Evolutionary conservation across 2,888 invertebrate species (phyloP).

Genomic region (Agrilus biguttatus): DNA sequence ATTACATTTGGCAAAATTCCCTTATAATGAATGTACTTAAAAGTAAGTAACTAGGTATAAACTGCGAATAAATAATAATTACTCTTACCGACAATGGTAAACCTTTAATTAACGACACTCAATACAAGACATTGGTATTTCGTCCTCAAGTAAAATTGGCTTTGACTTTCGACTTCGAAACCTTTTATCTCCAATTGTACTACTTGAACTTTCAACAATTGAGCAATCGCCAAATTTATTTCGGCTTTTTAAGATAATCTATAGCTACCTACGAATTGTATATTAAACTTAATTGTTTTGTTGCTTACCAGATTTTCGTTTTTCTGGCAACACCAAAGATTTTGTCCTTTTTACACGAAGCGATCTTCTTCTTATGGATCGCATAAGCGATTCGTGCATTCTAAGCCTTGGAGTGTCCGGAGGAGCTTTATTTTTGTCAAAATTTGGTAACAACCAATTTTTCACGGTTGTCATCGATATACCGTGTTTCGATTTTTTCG

Average conservation of each 20-base stretch:
- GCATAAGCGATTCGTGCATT: constrained; percentile 60
- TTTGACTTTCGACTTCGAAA: too few species aligned
- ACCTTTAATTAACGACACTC: too few species aligned
- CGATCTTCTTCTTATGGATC: constrained; percentile 56
- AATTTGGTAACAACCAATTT: constrained; percentile 53
- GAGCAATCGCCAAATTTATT: too few species aligned
- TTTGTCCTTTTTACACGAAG: constrained; percentile 61
- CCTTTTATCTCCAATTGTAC: too few species aligned
- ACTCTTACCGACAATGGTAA: too few species aligned
- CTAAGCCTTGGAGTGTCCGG: constrained; percentile 33
- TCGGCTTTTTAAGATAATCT: neutral
- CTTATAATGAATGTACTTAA: too few species aligned
- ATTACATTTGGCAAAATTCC: too few species aligned
- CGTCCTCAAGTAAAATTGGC: too few species aligned
- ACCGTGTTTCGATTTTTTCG: constrained; percentile 25
- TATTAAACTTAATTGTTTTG: neutral
- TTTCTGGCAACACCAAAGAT: constrained; percentile 57
- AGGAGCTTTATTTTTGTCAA: constrained; percentile 11
- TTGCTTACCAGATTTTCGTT: constrained; percentile 64
- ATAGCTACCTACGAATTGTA: neutral
- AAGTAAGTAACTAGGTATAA: too few species aligned
- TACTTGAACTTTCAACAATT: too few species aligned
- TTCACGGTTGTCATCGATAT: constrained; percentile 53
- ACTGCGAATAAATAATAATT: too few species aligned
- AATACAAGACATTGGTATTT: too few species aligned